Evolutionary conservation across 2,113 vertebrate species (phyloP), one percentile per base, ranked within the genome.

Genomic region (Cranoglanis bouderius): DNA sequence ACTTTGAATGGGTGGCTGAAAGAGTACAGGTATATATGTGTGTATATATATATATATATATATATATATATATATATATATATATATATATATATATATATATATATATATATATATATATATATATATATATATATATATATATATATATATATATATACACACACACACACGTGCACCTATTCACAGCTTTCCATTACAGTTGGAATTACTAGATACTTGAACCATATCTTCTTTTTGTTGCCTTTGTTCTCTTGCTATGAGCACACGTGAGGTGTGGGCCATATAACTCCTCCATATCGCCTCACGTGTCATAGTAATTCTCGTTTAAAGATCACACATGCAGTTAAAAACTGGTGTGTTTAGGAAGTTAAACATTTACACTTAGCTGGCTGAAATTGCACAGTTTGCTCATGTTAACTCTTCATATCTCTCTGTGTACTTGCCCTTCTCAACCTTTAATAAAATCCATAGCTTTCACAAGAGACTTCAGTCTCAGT

Each of bases 1-100:
- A 98, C 95, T 99, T 99, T 61, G 98, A 99, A 92, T 99, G 98
- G 98, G 98, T 99, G 86, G 96, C 98, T 92, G 98, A 99, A 90
- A 96, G 96, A 96, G 97, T 99, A 61, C 95, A 98, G 98, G 98
- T 99, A 97, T 83, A 19, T n/a, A n/a, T n/a, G n/a, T n/a, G n/a
- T n/a, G n/a, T n/a, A n/a, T n/a, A n/a, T n/a, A n/a, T n/a, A n/a
- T n/a, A n/a, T n/a, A n/a, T n/a, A n/a, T n/a, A n/a, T n/a, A n/a
- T n/a, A n/a, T n/a, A n/a, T n/a, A n/a, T n/a, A n/a, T n/a, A n/a
- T n/a, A n/a, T n/a, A n/a, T n/a, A n/a, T n/a, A n/a, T n/a, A n/a
- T n/a, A n/a, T n/a, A n/a, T n/a, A n/a, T n/a, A n/a, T n/a, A n/a
- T n/a, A n/a, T n/a, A n/a, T n/a, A n/a, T n/a, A n/a, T n/a, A n/a